These are phyloP conservation scores for Litoditis marina DNA, from an alignment of 2,888 invertebrate genomes.

Conservation along the genomic window DNA sequence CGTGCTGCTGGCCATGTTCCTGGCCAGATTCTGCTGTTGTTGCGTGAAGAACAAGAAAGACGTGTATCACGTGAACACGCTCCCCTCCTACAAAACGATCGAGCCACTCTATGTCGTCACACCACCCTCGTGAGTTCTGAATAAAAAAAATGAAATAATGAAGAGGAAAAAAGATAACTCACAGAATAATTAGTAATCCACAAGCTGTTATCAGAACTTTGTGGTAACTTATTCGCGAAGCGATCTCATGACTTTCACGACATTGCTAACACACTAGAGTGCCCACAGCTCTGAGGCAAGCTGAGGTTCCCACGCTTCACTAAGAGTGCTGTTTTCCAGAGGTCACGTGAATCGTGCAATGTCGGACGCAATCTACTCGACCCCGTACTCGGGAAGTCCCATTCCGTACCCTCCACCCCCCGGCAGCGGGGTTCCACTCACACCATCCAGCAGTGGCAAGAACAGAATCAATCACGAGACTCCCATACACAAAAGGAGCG, in stretches of 20 bases:
- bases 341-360: slow-evolving; percentile 13
- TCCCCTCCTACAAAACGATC: slow-evolving; percentile 56
- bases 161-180: too few species aligned
- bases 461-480: slow-evolving; percentile 17
- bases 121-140: slow-evolving; percentile 37
- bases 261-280: too few species aligned
- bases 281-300: too few species aligned
- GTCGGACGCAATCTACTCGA: slow-evolving; percentile 48
- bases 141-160: too few species aligned
- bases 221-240: too few species aligned
- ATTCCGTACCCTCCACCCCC: slow-evolving; percentile 46
- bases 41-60: slow-evolving; percentile 44
- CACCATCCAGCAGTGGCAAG: slow-evolving; percentile 28
- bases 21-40: slow-evolving; percentile 46
- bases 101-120: slow-evolving; percentile 60
- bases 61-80: slow-evolving; percentile 56
- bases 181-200: too few species aligned
- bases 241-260: too few species aligned
- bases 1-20: slow-evolving; percentile 46
- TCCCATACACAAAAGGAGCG: slow-evolving; percentile 2
- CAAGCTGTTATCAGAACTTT: too few species aligned
- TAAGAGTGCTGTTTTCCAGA: slow-evolving; percentile 18
- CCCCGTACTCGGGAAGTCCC: slow-evolving; percentile 53
- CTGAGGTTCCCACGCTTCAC: too few species aligned
- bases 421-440: slow-evolving; percentile 37